These are phyloP conservation scores for Phocides pigmalion DNA, from an alignment of 1,140 invertebrate species.

Conservation along the genomic window DNA sequence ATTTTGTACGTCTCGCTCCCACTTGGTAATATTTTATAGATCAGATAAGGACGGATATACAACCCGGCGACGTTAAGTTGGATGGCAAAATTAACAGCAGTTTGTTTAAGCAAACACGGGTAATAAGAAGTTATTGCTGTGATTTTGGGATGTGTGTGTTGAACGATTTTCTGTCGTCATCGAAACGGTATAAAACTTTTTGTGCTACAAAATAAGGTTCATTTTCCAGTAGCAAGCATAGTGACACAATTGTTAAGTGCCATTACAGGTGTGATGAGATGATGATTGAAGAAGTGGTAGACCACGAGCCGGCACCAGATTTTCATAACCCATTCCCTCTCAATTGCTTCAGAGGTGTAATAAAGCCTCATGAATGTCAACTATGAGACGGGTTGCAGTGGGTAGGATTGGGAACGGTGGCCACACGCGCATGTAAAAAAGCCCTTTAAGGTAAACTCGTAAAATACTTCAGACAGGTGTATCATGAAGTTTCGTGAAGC, in stretches of 20 bases:
- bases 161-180: not conserved
- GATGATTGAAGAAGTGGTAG: constrained; percentile 22
- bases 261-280: constrained; percentile 20
- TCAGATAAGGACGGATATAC: constrained; percentile 40
- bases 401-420: too few species aligned
- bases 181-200: not conserved
- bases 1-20: constrained; percentile 44
- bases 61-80: constrained; percentile 52
- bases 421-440: too few species aligned
- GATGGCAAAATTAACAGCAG: constrained; percentile 59
- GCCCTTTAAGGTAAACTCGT: too few species aligned
- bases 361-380: too few species aligned
- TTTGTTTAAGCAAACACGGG: constrained; percentile 64
- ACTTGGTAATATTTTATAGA: constrained; percentile 11
- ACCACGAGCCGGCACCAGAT: too few species aligned
- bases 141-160: constrained; percentile 16
- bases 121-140: constrained; percentile 40
- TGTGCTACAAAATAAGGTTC: not conserved
- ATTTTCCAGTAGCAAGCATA: not conserved
- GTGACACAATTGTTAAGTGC: constrained; percentile 19
- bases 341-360: too few species aligned
- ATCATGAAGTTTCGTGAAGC: too few species aligned
- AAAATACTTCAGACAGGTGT: too few species aligned
- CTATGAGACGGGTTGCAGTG: too few species aligned
- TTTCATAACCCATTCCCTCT: too few species aligned